These are phyloP conservation scores for Nycticryphes semicollaris DNA, from an alignment of 2,113 vertebrate genomes.

Conservation along the genomic window DNA sequence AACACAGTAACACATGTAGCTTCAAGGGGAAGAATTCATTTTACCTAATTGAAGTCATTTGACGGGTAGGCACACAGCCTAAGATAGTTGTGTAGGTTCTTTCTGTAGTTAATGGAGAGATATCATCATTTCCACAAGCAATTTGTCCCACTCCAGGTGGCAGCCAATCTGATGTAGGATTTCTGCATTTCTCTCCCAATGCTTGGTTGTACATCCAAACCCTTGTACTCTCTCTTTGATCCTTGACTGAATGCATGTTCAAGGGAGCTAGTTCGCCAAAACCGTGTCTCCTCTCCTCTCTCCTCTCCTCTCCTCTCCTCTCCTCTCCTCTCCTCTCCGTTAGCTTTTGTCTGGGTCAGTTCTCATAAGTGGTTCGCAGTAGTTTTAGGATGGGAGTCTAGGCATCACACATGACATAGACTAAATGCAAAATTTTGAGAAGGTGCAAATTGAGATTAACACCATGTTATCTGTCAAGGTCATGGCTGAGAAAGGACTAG, in stretches of 20 bases:
- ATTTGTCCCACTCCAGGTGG: background rate
- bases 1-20: background rate
- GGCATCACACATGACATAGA: background rate
- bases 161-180: background rate
- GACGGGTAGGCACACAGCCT: background rate
- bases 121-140: background rate
- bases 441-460: background rate
- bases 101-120: background rate
- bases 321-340: too few species aligned
- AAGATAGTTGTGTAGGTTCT: background rate
- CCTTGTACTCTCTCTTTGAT: background rate
- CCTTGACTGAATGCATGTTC: background rate
- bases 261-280: background rate
- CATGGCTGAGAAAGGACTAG: background rate
- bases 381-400: background rate
- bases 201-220: background rate
- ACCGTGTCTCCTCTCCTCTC: accelerated
- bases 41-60: background rate
- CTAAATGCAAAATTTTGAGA: background rate
- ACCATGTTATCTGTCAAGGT: background rate
- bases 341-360: background rate
- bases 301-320: too few species aligned
- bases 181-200: background rate
- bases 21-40: background rate
- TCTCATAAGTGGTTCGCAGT: background rate